Conservation (phyloP, 2,797 vertebrate genomes). For the Phoxinus dragarum region DNA sequence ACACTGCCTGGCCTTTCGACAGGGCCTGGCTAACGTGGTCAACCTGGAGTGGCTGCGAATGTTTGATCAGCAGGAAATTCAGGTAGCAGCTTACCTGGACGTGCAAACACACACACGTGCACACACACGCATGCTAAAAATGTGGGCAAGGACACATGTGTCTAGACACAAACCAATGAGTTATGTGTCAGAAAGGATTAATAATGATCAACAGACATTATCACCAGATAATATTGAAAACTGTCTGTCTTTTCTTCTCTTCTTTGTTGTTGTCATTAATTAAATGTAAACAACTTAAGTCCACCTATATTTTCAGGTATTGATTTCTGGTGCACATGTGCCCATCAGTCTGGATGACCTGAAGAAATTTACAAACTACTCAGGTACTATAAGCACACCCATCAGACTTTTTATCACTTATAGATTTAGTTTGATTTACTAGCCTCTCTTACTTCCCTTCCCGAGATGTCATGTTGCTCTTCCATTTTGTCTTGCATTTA, state of each 20-base stretch:
- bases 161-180: neutral
- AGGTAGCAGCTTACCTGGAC: conserved; percentile 76
- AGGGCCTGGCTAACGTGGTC: conserved; percentile 95
- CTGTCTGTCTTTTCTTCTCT: neutral
- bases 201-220: neutral
- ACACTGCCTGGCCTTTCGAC: conserved; percentile 93
- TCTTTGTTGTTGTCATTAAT: neutral
- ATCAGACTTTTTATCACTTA: neutral
- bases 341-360: conserved; percentile 96
- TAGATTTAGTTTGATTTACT: neutral
- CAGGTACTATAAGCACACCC: conserved; percentile 78
- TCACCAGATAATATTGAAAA: neutral
- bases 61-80: conserved; percentile 99
- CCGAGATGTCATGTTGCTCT: neutral
- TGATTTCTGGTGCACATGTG: conserved; percentile 96
- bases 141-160: neutral
- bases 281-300: neutral
- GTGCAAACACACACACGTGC: neutral
- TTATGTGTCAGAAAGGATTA: neutral
- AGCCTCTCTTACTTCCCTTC: neutral
- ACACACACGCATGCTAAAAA: conserved; percentile 7
- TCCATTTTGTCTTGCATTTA: neutral
- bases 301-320: conserved; percentile 78
- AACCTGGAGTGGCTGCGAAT: conserved; percentile 98
- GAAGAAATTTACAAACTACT: conserved; percentile 98